Evolutionary conservation across 2,888 invertebrate genomes (phyloP), one percentile per base, ranked within the genome.

Genomic region (Trypoxylon attenuatum): DNA sequence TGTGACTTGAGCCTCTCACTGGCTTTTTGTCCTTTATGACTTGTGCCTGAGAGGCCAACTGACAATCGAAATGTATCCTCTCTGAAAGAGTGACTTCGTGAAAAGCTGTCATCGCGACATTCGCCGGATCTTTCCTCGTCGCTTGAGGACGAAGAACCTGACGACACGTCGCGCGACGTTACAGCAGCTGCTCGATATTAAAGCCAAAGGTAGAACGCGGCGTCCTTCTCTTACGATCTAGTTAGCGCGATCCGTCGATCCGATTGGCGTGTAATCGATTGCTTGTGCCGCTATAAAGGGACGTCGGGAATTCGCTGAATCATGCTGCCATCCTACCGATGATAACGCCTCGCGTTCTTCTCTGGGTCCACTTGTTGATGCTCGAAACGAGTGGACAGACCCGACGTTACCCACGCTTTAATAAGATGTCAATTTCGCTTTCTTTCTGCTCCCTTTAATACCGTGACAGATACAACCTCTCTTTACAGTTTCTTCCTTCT

Each of bases 181-280:
- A n/a, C n/a, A n/a, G n/a, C n/a, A n/a, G n/a, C n/a, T n/a, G n/a
- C n/a, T n/a, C n/a, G n/a, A n/a, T n/a, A n/a, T n/a, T n/a, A n/a
- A n/a, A n/a, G n/a, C n/a, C n/a, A n/a, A n/a, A n/a, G n/a, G n/a
- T n/a, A n/a, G n/a, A n/a, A n/a, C n/a, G n/a, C n/a, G n/a, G 10
- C 51, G 61, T 42, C 41, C 46, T 55, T 39, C 55, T 50, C 47
- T 39, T 50, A 46, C 67, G 76, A 75, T 76, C 76, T 73, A 76
- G 75, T 75, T 75, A 76, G 68, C 73, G 57, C 74, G 70, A 73
- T 75, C 69, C 66, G 25, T 64, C 69, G 72, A 64, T 70, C 71
- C 67, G 76, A 76, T 74, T 74, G 77, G 61, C 71, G 77, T 77
- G 67, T 76, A 76, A 76, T 76, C 76, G 77, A 77, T 76, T 67